phyloP scores from a whole-genome alignment of 2,888 invertebrate species.

The Drosophila mimica region DNA sequence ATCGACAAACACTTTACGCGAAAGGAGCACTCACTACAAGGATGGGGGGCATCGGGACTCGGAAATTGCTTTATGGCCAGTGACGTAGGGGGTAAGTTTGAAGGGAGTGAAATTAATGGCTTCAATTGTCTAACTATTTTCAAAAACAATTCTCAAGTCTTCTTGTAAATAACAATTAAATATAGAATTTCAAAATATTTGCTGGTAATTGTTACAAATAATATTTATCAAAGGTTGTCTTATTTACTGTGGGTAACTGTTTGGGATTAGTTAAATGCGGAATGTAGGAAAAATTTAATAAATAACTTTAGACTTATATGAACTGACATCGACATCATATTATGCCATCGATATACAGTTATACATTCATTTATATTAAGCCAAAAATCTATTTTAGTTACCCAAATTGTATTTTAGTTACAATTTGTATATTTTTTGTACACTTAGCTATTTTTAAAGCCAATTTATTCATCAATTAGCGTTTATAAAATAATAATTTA shows the following conservation, averaged over 20 bases:
- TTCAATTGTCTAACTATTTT: not conserved
- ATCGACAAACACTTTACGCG: slow-evolving; percentile 73
- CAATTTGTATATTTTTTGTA: not conserved
- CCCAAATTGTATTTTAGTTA: not conserved
- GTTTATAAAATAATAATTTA: no score
- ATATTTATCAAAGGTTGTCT: not conserved
- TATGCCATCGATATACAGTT: no score
- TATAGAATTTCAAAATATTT: not conserved
- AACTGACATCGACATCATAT: no score
- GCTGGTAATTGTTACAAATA: not conserved
- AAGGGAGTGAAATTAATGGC: not conserved
- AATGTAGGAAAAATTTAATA: not conserved
- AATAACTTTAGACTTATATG: no score
- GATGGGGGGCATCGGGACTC: slow-evolving; percentile 19
- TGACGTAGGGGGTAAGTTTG: slow-evolving; percentile 18
- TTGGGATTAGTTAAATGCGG: not conserved
- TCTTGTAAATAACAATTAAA: not conserved
- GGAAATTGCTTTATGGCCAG: slow-evolving; percentile 28
- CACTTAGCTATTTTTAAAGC: not conserved
- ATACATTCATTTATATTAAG: no score
- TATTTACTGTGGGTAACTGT: not conserved
- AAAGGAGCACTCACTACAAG: slow-evolving; percentile 47
- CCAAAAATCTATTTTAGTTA: not conserved
- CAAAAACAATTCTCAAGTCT: no score
- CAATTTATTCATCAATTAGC: not conserved